Percentiles rank a stretch among this genome's conserved stretches.
Evolutionary conservation across 92 coral and sea anemone genomes (phyloP).

Genomic region (Palythoa heliodiscus): DNA sequence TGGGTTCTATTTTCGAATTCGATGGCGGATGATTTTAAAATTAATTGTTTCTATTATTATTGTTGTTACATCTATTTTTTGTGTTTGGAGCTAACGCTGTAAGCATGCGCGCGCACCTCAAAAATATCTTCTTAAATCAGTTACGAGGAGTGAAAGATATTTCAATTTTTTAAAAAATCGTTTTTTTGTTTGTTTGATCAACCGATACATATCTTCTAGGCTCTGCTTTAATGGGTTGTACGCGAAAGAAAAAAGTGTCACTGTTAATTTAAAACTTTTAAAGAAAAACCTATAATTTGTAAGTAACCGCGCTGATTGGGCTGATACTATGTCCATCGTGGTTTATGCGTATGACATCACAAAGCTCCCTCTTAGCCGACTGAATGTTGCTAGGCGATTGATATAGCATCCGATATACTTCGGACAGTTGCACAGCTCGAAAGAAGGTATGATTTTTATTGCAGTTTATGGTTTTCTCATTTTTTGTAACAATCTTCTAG

Average conservation of each 20-base stretch:
- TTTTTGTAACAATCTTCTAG: background rate
- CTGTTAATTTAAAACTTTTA: no score
- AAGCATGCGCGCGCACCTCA: background rate
- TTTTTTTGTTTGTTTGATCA: background rate
- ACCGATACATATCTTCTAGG: no score
- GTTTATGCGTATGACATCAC: background rate
- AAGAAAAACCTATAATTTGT: no score
- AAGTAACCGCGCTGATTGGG: no score
- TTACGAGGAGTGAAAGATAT: background rate
- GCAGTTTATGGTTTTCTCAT: background rate
- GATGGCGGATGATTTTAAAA: no score
- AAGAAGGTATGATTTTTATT: background rate
- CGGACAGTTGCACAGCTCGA: background rate
- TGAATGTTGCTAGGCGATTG: background rate
- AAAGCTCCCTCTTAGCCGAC: background rate
- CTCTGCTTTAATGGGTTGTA: no score
- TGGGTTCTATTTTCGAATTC: background rate
- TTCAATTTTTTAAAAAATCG: background rate
- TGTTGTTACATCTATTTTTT: background rate
- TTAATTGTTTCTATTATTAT: no score
- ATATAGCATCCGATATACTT: background rate
- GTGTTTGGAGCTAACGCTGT: background rate
- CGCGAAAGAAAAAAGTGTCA: no score
- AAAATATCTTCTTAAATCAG: background rate
- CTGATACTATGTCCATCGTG: no score